A percentile compares a stretch with the other conserved stretches of the same genome.
phyloP scores from a whole-genome alignment of 2,113 vertebrate genomes.

The Boleophthalmus pectinirostris region DNA sequence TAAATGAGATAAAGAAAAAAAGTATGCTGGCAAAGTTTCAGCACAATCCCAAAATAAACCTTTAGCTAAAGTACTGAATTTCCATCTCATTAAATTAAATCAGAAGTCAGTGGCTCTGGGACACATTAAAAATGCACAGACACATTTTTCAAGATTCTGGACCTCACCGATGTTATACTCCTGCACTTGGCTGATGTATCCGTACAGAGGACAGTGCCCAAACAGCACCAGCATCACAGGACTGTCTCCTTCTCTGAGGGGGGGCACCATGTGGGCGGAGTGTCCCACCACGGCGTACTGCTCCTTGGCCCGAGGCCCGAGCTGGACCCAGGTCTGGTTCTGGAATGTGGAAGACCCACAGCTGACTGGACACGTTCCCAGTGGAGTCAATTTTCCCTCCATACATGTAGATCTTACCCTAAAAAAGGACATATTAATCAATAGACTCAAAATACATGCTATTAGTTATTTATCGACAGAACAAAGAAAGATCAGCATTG shows the following conservation, averaged over 20 bases:
- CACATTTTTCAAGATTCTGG: neutral
- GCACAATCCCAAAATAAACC: neutral
- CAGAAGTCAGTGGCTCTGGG: neutral
- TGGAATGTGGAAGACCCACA: conserved; percentile 90
- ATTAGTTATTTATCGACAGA: neutral
- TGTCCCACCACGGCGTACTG: conserved; percentile 96
- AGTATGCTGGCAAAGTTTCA: neutral
- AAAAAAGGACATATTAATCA: conserved; percentile 1
- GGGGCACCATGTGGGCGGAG: conserved; percentile 86
- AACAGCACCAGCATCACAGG: conserved; percentile 92
- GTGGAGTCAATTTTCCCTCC: conserved; percentile 94
- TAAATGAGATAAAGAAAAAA: neutral
- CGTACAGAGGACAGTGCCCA: conserved; percentile 94
- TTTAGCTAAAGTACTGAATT: neutral
- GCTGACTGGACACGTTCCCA: conserved; percentile 91
- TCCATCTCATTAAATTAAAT: conserved; percentile 3
- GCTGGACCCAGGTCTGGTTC: conserved; percentile 85
- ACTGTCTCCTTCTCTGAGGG: conserved; percentile 56
- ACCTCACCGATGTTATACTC: conserved; percentile 89
- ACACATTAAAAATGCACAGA: conserved; percentile 4
- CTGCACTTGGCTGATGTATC: conserved; percentile 94
- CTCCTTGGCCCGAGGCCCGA: conserved; percentile 81
- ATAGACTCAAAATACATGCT: neutral
- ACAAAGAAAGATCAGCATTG: neutral
- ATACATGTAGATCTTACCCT: conserved; percentile 97